A percentile compares a stretch with the other conserved stretches of the same genome.
Conservation (phyloP, 2,113 vertebrate genomes). For the Dryoscopus gambensis region DNA sequence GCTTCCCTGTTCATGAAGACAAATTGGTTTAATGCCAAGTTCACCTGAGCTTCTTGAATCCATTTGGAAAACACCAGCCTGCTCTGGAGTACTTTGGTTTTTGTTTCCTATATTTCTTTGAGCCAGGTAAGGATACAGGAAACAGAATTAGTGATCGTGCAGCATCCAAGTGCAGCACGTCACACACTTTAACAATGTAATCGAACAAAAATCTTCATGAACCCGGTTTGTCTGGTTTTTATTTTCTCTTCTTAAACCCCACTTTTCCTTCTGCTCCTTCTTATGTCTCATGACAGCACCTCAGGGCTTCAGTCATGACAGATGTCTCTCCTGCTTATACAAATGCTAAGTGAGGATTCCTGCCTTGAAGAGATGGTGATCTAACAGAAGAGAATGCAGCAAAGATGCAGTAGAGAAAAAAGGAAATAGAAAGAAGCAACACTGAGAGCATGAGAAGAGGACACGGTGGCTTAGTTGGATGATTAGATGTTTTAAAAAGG, state of each 20-base stretch:
- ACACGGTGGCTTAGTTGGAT: neutral
- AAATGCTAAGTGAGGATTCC: neutral
- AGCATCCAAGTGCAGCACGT: rapidly evolving
- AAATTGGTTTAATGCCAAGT: neutral
- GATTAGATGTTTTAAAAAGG: neutral
- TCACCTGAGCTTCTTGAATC: neutral
- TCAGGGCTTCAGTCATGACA: neutral
- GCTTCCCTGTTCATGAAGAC: neutral
- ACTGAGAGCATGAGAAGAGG: neutral
- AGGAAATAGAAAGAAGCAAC: neutral
- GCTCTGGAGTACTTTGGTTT: neutral
- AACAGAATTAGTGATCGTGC: neutral
- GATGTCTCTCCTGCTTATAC: neutral
- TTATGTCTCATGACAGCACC: neutral
- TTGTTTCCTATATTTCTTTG: neutral
- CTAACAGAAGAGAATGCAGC: neutral
- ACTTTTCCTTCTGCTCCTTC: neutral
- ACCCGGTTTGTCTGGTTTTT: neutral
- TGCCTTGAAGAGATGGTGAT: neutral
- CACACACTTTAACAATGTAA: neutral
- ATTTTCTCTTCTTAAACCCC: neutral
- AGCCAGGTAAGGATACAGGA: neutral
- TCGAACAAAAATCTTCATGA: neutral
- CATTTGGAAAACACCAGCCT: neutral
- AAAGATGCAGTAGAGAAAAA: neutral